A percentile compares a stretch with the other conserved stretches of the same genome.
phyloP scores from a whole-genome alignment of 2,888 invertebrate genomes.

The Disparrhopalites patrizii region DNA sequence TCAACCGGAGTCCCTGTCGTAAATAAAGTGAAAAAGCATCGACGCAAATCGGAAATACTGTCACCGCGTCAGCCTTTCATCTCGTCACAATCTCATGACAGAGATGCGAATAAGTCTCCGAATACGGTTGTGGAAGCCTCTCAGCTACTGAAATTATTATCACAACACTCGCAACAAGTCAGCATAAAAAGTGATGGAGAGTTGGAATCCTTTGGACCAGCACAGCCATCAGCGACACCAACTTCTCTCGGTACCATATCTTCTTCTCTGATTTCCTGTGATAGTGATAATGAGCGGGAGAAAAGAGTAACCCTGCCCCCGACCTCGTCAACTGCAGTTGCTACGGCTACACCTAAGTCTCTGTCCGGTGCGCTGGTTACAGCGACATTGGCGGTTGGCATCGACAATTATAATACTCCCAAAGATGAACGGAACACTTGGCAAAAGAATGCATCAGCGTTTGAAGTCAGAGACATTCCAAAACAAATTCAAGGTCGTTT shows the following conservation, averaged over 20 bases:
- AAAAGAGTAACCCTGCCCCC: neutral
- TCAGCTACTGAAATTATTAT: constrained; percentile 27
- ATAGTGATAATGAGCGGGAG: constrained; percentile 12
- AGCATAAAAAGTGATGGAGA: constrained; percentile 11
- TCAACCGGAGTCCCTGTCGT: neutral
- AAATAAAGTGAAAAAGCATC: constrained; percentile 23
- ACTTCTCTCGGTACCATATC: neutral
- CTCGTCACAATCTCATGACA: constrained; percentile 16
- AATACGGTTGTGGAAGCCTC: constrained; percentile 21
- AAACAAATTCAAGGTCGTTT: constrained; percentile 34
- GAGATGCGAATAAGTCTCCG: neutral
- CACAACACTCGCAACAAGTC: constrained; percentile 19
- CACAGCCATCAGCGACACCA: neutral
- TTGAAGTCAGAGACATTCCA: constrained; percentile 31
- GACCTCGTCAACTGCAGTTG: neutral
- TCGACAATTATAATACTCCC: neutral
- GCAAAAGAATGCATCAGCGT: neutral
- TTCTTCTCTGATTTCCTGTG: constrained; percentile 21
- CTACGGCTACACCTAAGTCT: neutral
- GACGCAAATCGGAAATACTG: constrained; percentile 22
- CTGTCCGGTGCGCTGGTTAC: neutral
- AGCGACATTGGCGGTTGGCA: neutral
- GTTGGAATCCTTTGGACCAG: neutral
- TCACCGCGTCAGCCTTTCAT: constrained; percentile 19
- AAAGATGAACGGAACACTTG: neutral